phyloP scores from a whole-genome alignment of 2,797 vertebrate species.

The Pangasius macronema region DNA sequence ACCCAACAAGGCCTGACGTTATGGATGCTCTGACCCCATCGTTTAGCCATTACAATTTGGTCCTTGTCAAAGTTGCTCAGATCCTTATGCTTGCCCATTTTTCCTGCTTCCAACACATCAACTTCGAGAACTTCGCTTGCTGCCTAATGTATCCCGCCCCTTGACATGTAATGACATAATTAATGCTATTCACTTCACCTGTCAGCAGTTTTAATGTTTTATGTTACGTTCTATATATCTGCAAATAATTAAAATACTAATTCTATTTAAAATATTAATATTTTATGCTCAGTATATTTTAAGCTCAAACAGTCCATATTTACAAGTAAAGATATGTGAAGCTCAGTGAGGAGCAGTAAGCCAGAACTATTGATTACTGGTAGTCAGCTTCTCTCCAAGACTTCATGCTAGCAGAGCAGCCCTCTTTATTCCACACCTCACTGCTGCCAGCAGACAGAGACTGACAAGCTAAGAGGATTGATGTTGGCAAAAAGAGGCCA shows the following conservation, averaged over 20 bases:
- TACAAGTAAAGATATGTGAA: background rate
- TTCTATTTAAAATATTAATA: background rate
- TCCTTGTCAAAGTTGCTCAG: too few species aligned
- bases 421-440: constrained; percentile 23
- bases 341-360: background rate
- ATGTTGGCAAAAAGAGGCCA: constrained; percentile 15
- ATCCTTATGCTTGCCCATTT: too few species aligned
- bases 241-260: background rate
- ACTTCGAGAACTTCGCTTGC: too few species aligned
- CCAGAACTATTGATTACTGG: constrained; percentile 23
- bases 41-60: too few species aligned
- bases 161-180: too few species aligned
- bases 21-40: too few species aligned
- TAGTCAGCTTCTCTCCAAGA: constrained; percentile 37
- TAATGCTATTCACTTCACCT: too few species aligned
- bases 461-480: constrained; percentile 50
- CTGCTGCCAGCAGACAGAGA: constrained; percentile 23
- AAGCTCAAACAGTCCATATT: background rate
- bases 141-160: too few species aligned
- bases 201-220: too few species aligned
- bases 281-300: background rate
- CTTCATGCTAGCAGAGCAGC: constrained; percentile 1
- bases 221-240: too few species aligned
- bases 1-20: too few species aligned
- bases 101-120: too few species aligned